These are phyloP conservation scores for Siderastrea radians DNA, from an alignment of 92 coral and sea anemone species.

Conservation along the genomic window DNA sequence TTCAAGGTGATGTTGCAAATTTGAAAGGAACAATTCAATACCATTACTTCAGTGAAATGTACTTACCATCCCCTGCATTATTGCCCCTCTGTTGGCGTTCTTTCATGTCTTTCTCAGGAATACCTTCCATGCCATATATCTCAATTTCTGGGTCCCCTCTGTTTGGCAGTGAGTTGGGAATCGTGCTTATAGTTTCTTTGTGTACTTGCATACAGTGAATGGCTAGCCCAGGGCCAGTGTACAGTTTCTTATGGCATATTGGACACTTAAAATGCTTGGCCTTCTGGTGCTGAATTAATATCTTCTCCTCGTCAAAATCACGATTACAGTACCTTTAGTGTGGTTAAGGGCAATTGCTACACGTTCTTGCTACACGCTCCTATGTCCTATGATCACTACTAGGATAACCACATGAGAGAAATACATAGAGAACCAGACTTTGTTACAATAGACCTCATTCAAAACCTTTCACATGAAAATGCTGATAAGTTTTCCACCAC, in stretches of 20 bases:
- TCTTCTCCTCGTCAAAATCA: constrained; percentile 99
- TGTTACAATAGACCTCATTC: too few relatives aligned
- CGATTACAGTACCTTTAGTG: constrained; percentile 93
- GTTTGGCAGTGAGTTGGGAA: constrained; percentile 96
- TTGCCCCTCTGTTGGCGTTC: constrained; percentile 91
- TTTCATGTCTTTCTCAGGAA: constrained; percentile 97
- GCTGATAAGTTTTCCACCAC: too few relatives aligned
- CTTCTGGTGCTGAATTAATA: constrained; percentile 97
- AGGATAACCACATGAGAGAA: too few relatives aligned
- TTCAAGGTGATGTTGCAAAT: not conserved
- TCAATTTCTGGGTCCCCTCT: constrained; percentile 99
- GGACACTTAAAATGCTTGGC: constrained; percentile 98
- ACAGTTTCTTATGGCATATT: constrained; percentile 97
- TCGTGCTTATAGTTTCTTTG: constrained; percentile 92
- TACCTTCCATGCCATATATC: constrained; percentile 99
- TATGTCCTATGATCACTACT: not conserved
- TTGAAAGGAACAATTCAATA: not conserved
- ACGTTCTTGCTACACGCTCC: not conserved
- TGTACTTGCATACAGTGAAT: constrained; percentile 99
- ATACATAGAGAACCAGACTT: too few relatives aligned
- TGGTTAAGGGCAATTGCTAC: constrained; percentile 67
- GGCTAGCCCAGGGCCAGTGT: constrained; percentile 98
- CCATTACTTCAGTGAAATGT: not conserved
- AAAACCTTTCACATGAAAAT: too few relatives aligned
- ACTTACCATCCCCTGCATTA: constrained; percentile 81